Conservation (phyloP, 2,797 vertebrate species). For the Knipowitschia caucasica region DNA sequence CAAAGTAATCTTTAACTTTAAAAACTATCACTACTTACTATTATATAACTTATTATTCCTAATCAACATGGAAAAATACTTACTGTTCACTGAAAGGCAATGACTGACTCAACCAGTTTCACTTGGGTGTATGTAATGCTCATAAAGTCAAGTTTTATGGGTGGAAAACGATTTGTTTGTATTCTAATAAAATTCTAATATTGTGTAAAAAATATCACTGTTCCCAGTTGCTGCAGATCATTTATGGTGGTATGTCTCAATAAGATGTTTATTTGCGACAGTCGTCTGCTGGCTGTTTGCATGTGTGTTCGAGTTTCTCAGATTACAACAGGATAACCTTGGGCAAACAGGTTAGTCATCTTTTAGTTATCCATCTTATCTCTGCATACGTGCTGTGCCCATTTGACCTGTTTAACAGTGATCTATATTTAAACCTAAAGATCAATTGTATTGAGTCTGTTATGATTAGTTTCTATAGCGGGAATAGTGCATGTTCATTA, state of each 20-base stretch:
- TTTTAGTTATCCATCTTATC: constrained; percentile 9
- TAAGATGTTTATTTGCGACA: not conserved
- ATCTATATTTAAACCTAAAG: not conserved
- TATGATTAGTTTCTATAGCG: no score
- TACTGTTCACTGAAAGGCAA: not conserved
- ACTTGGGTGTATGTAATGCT: not conserved
- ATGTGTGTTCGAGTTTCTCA: constrained; percentile 27
- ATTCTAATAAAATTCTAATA: not conserved
- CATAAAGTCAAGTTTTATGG: not conserved
- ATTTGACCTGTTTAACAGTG: constrained; percentile 11
- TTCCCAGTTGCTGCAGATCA: not conserved
- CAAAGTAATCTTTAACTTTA: no score
- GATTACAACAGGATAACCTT: constrained; percentile 10
- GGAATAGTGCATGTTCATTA: no score
- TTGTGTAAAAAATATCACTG: no score
- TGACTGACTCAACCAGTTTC: not conserved
- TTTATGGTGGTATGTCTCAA: not conserved
- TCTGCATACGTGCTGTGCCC: constrained; percentile 2
- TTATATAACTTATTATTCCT: no score
- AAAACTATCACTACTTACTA: no score
- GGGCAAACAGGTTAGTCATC: constrained; percentile 26
- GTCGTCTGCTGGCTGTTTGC: not conserved
- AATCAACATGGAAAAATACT: no score
- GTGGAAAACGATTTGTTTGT: not conserved
- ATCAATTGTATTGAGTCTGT: no score